Evolutionary conservation across 2,797 vertebrate species (phyloP).

Genomic region (Etheostoma nigrum): DNA sequence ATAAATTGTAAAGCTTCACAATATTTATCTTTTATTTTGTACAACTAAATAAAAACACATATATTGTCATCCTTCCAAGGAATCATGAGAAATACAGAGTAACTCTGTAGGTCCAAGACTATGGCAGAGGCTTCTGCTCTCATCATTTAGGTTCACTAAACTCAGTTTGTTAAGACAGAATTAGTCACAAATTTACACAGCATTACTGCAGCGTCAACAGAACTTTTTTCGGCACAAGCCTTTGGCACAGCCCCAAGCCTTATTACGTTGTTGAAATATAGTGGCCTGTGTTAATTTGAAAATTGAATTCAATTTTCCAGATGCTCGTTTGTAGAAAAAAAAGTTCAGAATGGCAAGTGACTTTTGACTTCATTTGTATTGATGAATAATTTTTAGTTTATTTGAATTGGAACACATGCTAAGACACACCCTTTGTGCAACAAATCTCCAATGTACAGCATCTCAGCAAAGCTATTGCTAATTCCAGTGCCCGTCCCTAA

Average conservation of each 20-base stretch:
- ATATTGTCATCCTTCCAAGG: background rate
- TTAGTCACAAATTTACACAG: conserved; percentile 21
- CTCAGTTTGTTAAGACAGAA: conserved; percentile 38
- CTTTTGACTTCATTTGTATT: background rate
- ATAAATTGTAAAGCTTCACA: background rate
- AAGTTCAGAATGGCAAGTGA: background rate
- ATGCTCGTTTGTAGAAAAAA: conserved; percentile 7
- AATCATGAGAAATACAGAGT: background rate
- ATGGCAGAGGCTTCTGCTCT: background rate
- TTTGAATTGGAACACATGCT: too few species aligned
- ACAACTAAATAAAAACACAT: background rate
- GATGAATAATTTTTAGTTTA: background rate
- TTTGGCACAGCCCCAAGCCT: conserved; percentile 39
- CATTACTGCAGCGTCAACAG: conserved; percentile 32
- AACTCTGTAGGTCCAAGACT: background rate
- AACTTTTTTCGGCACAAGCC: conserved; percentile 15
- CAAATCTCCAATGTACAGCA: too few species aligned
- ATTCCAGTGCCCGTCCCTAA: background rate
- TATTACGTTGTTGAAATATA: conserved; percentile 55
- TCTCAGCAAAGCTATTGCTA: too few species aligned
- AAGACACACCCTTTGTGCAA: too few species aligned
- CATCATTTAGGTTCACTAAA: conserved; percentile 11
- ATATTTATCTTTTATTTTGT: background rate
- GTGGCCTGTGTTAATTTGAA: conserved; percentile 54
- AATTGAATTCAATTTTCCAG: too few species aligned